Evolutionary conservation across 2,888 invertebrate genomes (phyloP), one percentile per base, ranked within the genome.

Genomic region (Dysmachus trigonus): DNA sequence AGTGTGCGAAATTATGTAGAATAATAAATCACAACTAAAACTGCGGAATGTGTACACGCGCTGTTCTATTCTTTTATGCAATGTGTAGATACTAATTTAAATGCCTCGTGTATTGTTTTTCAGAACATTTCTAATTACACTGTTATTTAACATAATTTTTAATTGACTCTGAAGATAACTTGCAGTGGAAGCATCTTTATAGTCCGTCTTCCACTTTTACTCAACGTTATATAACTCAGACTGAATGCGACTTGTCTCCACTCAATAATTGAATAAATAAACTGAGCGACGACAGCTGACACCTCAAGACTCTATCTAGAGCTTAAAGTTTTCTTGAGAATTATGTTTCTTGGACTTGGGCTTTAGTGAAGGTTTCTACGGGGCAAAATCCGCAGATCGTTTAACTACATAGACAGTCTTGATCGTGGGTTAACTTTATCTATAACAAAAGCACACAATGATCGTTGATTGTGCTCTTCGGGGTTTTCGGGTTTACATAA

Each of bases 201-300:
- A 8, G 7, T 10, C 0, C 62, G 62, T 62, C 27, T 27, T 62
- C 13, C 62, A 53, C 18, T 53, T 22, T 53, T 53, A 22, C 22
- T 27, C 22, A 27, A 27, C 27, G 10, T 62, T 62, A 62, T 22
- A 62, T 62, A 62, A 62, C 22, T 10, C 10, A 27, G 62, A 62
- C 62, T 10, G 62, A 62, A 62, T 27, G 62, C 62, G 18, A 62
- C 62, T 27, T 8, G 62, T 62, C 62, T 10, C 62, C 62, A 27
- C 27, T 62, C 62, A 35, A 73, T 73, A 73, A 73, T 73, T 73
- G 73, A 73, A 73, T 73, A 73, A 73, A 73, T 73, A 73, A 73
- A 73, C 73, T 33, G 35, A 73, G 73, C 73, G 73, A 31, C 35
- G 33, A 22, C 62, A 27, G 35, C 73, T 33, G 73, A 73, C 31